Conservation (phyloP, 2,888 invertebrate species). For the Drosophila melanocephala region DNA sequence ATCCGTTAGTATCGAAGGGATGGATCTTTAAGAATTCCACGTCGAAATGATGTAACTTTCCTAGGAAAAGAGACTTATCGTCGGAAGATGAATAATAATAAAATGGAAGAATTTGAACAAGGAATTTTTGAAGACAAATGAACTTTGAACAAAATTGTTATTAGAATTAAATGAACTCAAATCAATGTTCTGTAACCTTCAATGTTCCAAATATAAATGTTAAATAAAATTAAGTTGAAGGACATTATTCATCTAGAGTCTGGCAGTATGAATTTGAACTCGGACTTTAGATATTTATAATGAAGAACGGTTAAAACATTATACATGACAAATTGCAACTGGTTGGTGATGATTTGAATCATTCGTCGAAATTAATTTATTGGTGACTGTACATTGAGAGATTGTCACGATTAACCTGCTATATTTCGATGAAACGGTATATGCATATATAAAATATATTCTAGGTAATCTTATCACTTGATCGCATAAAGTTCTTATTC, state of each 20-base stretch:
- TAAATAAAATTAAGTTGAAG: background rate
- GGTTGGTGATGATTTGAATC: background rate
- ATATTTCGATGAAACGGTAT: conserved; percentile 7
- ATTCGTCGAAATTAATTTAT: background rate
- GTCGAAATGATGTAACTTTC: background rate
- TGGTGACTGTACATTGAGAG: conserved; percentile 3
- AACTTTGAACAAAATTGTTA: background rate
- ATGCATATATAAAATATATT: conserved; percentile 34
- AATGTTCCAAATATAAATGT: background rate
- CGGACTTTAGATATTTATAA: background rate
- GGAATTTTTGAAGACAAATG: background rate
- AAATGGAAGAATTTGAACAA: background rate
- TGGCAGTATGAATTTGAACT: background rate
- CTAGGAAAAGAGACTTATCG: background rate
- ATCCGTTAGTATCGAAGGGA: background rate
- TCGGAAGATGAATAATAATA: background rate
- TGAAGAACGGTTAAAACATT: background rate
- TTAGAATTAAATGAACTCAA: background rate
- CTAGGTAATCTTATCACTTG: conserved; percentile 46
- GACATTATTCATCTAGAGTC: background rate
- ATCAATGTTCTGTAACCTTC: background rate
- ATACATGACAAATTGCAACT: background rate
- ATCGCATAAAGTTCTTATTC: conserved; percentile 36
- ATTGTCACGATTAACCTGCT: conserved; percentile 13
- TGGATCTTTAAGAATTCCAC: background rate